Percentiles rank a stretch among this genome's conserved stretches.
phyloP scores from a whole-genome alignment of 2,888 invertebrate species.

The Orthonevra nobilis region DNA sequence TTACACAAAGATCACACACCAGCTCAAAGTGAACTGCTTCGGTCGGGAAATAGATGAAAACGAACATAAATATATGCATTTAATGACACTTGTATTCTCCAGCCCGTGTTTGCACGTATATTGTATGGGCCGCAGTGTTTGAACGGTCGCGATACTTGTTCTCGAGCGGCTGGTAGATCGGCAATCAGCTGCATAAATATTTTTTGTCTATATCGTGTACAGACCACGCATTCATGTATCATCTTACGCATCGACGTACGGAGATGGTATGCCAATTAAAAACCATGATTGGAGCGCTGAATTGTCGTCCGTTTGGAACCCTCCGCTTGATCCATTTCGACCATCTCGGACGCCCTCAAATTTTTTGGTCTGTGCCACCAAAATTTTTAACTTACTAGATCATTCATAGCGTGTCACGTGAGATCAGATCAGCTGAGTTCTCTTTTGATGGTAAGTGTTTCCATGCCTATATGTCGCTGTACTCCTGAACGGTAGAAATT shows the following conservation, averaged over 20 bases:
- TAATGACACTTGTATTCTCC: neutral
- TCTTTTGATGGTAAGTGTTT: neutral
- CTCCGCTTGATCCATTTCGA: neutral
- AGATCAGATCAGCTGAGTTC: neutral
- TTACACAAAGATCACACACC: too few species aligned
- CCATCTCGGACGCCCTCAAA: neutral
- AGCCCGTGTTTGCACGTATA: too few species aligned
- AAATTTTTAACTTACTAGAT: neutral
- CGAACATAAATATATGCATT: neutral
- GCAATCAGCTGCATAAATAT: neutral
- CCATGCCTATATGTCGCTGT: neutral
- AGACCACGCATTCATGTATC: neutral
- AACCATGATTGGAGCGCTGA: slow-evolving; percentile 1
- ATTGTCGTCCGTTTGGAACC: neutral
- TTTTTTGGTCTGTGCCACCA: neutral
- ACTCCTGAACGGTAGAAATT: neutral
- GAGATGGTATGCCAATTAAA: too few species aligned
- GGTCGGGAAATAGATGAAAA: neutral
- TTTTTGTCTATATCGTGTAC: neutral
- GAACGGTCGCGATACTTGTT: neutral
- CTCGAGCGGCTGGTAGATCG: slow-evolving; percentile 1
- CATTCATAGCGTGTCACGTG: neutral
- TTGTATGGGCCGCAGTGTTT: neutral
- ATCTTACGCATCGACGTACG: neutral
- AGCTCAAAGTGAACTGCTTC: neutral